Base-by-base conservation (phyloP, 2,797 vertebrate species). In the Yasuhikotakia modesta region DNA sequence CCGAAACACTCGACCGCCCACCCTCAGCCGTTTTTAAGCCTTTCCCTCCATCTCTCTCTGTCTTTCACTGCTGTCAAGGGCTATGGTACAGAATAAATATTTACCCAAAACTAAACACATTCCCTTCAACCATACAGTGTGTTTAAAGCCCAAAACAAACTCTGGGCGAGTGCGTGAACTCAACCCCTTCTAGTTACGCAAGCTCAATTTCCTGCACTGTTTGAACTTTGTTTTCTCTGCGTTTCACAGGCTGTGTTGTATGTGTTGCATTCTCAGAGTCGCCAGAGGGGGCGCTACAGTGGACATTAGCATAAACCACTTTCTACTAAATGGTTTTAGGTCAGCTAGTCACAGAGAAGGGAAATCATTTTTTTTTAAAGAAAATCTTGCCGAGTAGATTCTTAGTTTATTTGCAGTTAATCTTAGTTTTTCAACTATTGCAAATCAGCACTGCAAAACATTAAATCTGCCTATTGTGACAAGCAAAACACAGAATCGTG, bases 81-180 rank as follows among this genome's bases (percentile, higher is more conserved):
- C 87, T 76, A 79, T 32, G 77, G 87, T 67, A 83, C 86, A 79
- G 86, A 90, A 91, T 90, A 91, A 87, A 92, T 91, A 91, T 91
- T 91, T 89, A 86, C 86, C 77, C 57, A 83, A 86, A 88, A 90
- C 82, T 85, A 87, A 89, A 82, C 85, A 80, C 35, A 48, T 73
- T 81, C 76, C 85, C 81, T 67, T 61, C 61, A 78, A 79, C 84
- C 79, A 81, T 84, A 82, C 81, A 74, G 80, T 79, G 79, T 84
- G 70, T 83, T 87, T 91, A 86, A 87, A 88, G 61, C 75, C 69
- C 58, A 65, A 70, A 70, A 73, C 70, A 53, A 63, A 66, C 61
- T 65, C 39, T 32, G 46, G 35, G 65, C 45, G 66, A 63, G 39
- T 48, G 32, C 5, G 21, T 24, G 24, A 27, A 58, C 57, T 16